Percentiles rank a stretch among this genome's conserved stretches.
Evolutionary conservation across 2,113 vertebrate genomes (phyloP).

Genomic region (Nasalis larvatus): DNA sequence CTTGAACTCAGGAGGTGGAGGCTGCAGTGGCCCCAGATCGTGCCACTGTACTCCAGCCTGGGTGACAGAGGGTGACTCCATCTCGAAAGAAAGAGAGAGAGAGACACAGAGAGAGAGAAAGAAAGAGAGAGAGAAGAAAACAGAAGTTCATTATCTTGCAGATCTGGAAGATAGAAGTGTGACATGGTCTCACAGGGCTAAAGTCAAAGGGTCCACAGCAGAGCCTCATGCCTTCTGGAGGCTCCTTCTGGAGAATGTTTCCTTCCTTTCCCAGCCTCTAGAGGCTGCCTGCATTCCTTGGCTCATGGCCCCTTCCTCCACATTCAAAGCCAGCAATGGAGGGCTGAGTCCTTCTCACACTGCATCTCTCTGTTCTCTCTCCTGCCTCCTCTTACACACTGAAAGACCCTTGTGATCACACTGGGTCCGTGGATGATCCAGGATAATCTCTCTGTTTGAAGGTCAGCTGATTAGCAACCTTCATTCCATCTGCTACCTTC

Average conservation of each 20-base stretch:
- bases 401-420: background rate
- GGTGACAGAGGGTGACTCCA: background rate
- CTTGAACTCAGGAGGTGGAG: background rate
- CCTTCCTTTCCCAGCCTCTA: background rate
- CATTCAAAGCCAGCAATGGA: background rate
- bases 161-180: background rate
- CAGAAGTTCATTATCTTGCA: background rate
- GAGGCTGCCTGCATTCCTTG: background rate
- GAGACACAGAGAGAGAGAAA: background rate
- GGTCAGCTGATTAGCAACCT: background rate
- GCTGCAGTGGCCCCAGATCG: background rate
- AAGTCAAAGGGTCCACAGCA: background rate
- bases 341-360: background rate
- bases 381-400: background rate
- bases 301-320: background rate
- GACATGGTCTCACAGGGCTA: background rate
- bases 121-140: too few relatives aligned
- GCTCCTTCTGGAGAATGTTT: background rate
- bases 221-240: background rate
- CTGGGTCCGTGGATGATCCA: background rate
- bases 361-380: background rate
- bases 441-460: background rate
- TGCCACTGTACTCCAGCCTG: background rate
- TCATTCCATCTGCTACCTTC: background rate
- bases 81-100: background rate